These are phyloP conservation scores for Sebastes alutus DNA, from an alignment of 2,797 vertebrate genomes.

Conservation along the genomic window DNA sequence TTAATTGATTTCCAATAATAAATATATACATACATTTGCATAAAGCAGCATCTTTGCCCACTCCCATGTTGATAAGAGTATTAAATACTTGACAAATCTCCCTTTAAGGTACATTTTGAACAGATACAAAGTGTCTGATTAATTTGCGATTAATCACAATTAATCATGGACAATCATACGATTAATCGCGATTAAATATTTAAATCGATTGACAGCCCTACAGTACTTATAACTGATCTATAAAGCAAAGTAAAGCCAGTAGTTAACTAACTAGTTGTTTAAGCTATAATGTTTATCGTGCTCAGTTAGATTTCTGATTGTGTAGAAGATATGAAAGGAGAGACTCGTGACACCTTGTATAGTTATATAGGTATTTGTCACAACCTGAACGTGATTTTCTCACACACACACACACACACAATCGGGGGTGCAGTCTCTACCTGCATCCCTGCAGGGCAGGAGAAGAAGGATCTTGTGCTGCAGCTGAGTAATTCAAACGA, in stretches of 20 bases:
- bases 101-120: too few species aligned
- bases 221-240: background rate
- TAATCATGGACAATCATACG: too few species aligned
- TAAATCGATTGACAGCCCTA: too few species aligned
- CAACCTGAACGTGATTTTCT: background rate
- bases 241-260: background rate
- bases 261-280: background rate
- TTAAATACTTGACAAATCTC: too few species aligned
- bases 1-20: too few species aligned
- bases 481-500: slow-evolving; percentile 60
- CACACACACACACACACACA: background rate
- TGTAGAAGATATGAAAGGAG: background rate
- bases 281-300: background rate
- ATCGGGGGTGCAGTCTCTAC: background rate
- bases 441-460: background rate
- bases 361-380: background rate
- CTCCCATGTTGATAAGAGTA: too few species aligned
- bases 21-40: too few species aligned
- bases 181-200: too few species aligned
- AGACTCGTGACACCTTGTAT: background rate
- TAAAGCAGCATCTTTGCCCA: too few species aligned
- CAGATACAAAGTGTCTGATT: too few species aligned
- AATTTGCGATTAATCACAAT: too few species aligned
- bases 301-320: background rate
- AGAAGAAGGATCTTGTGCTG: slow-evolving; percentile 15